phyloP scores from a whole-genome alignment of 2,888 invertebrate genomes.

The Cenopis cana region DNA sequence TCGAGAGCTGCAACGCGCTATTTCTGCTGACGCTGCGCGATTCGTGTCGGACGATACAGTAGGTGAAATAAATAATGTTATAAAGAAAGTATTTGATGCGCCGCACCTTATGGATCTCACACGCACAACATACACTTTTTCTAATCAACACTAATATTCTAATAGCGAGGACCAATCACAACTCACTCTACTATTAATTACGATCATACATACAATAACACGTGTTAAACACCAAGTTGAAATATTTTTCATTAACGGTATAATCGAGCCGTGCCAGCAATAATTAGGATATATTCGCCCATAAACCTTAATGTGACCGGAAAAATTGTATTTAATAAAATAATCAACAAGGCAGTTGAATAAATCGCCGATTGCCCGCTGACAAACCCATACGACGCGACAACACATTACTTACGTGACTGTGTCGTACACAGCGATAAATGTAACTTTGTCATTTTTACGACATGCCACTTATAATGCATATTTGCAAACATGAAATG shows the following conservation, averaged over 20 bases:
- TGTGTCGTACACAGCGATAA: slow-evolving; percentile 71
- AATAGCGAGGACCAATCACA: not conserved
- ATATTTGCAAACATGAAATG: slow-evolving; percentile 68
- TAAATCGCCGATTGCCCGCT: slow-evolving; percentile 80
- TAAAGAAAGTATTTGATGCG: slow-evolving; percentile 48
- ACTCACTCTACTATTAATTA: not conserved
- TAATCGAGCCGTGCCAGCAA: slow-evolving; percentile 6
- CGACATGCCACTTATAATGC: slow-evolving; percentile 62
- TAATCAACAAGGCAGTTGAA: slow-evolving; percentile 74
- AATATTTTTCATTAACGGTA: not conserved
- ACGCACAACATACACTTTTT: slow-evolving; percentile 45
- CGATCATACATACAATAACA: not conserved
- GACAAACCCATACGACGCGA: slow-evolving; percentile 75
- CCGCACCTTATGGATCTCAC: slow-evolving; percentile 48
- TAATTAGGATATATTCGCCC: slow-evolving; percentile 37
- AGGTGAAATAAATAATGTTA: slow-evolving; percentile 50
- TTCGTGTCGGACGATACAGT: slow-evolving; percentile 40
- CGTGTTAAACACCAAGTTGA: not conserved
- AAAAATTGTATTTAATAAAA: slow-evolving; percentile 72
- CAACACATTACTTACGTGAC: slow-evolving; percentile 71
- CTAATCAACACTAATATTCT: slow-evolving; percentile 49
- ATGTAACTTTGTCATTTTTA: slow-evolving; percentile 78
- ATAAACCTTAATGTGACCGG: slow-evolving; percentile 63
- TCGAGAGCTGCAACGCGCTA: not conserved
- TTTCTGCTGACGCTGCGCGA: slow-evolving; percentile 38